These are phyloP conservation scores for Aegithalos caudatus DNA, from an alignment of 2,113 vertebrate species.

Conservation along the genomic window DNA sequence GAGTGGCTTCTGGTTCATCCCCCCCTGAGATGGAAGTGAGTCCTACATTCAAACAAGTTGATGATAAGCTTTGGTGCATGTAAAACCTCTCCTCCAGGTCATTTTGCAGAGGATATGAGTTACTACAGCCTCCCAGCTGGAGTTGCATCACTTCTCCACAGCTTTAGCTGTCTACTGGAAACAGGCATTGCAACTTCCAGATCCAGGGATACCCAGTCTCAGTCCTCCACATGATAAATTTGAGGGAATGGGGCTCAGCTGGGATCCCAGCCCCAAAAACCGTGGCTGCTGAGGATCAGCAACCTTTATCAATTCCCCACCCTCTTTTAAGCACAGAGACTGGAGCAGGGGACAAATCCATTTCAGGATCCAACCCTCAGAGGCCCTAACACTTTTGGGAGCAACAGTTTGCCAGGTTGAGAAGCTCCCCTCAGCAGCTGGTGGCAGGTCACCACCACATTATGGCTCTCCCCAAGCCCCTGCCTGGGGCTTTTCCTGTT, in stretches of 20 bases:
- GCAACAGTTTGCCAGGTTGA: not conserved
- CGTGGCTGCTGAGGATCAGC: not conserved
- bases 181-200: not conserved
- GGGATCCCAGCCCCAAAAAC: not conserved
- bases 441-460: not conserved
- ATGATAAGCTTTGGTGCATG: not conserved
- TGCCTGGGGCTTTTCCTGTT: not conserved
- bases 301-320: not conserved
- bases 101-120: not conserved
- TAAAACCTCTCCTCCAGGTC: not conserved
- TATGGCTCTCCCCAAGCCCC: not conserved
- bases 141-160: not conserved
- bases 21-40: accelerated
- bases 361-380: not conserved
- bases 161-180: not conserved
- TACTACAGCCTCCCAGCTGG: not conserved
- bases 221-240: not conserved
- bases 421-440: not conserved
- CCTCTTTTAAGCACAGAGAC: not conserved
- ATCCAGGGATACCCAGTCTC: not conserved
- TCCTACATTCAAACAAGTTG: not conserved
- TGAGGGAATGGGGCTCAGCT: not conserved
- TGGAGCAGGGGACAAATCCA: not conserved
- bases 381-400: not conserved
- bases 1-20: not conserved